Base-by-base conservation (phyloP, 2,888 invertebrate species). In the Calliopum simillimum region DNA sequence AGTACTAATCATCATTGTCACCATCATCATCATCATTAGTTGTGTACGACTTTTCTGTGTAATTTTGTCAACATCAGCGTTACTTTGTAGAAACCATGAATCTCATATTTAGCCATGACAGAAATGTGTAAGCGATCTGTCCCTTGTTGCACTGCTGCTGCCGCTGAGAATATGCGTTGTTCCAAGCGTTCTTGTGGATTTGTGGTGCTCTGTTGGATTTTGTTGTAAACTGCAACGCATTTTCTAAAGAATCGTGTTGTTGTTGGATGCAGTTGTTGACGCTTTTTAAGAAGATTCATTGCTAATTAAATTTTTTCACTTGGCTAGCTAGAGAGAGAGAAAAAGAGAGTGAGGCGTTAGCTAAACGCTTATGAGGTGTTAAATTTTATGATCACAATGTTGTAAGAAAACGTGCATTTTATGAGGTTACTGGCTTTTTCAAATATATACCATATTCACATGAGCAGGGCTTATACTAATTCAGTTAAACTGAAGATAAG, bases 251-350 rank as follows among this genome's bases (percentile, higher is more conserved):
- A 33, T 21, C 16, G 46, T 46, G 44, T 25, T n/a, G 56, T n/a
- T 8, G n/a, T 33, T 33, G 33, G 33, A 33, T 33, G 46, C 49
- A 63, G 25, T 53, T 43, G 51, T 41, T 51, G 53, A 25, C 14
- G 55, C 21, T 56, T 66, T 56, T 66, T 56, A 56, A 46, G 66
- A 46, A 56, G 56, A 66, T 66, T 66, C 66, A 44, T 56, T 56
- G 66, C 56, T 66, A 66, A 66, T 66, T 66, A 66, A 65, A 65
- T 44, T 19, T 56, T 51, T 63, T 47, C 23, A 21, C 19, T 14
- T 23, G 21, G 11, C n/a, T 33, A 8, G 33, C 1, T 33, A 33
- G 33, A 33, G 33, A 33, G 33, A 4, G 8, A 33, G 33, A 33
- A 8, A 33, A 8, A 33, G 33, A 33, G 33, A 4, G 8, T 8